These are phyloP conservation scores for Argentina silus DNA, from an alignment of 2,797 vertebrate genomes.

Conservation along the genomic window DNA sequence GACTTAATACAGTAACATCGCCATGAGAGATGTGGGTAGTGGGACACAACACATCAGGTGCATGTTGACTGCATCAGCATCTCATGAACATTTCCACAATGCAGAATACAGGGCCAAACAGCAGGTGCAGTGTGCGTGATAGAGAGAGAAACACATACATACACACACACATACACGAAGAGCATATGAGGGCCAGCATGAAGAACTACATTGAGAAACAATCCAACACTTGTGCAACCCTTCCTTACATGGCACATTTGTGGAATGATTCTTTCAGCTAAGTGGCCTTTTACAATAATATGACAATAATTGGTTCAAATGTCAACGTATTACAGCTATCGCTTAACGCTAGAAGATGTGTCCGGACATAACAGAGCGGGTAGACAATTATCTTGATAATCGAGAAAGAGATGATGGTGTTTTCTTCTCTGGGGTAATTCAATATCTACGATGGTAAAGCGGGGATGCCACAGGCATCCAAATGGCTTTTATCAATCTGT, in stretches of 20 bases:
- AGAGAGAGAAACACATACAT: too few relatives aligned
- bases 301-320: constrained; percentile 14
- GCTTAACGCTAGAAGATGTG: neutral
- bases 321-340: constrained; percentile 12
- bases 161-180: too few relatives aligned
- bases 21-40: neutral
- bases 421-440: constrained; percentile 39
- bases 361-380: neutral
- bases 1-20: too few relatives aligned
- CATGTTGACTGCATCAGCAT: neutral
- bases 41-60: neutral
- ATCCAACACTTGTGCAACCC: too few relatives aligned
- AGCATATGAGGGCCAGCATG: too few relatives aligned
- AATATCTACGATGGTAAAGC: constrained; percentile 31
- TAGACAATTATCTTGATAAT: constrained; percentile 28
- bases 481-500: constrained; percentile 27
- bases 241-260: too few relatives aligned
- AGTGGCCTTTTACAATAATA: neutral
- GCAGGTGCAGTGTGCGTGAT: too few relatives aligned
- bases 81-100: too few relatives aligned
- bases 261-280: too few relatives aligned
- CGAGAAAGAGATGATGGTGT: constrained; percentile 30
- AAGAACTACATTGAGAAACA: too few relatives aligned
- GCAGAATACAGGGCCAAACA: too few relatives aligned
- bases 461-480: constrained; percentile 33